These are phyloP conservation scores for Eulemur albifrons DNA, from an alignment of 2,797 vertebrate species.

Conservation along the genomic window DNA sequence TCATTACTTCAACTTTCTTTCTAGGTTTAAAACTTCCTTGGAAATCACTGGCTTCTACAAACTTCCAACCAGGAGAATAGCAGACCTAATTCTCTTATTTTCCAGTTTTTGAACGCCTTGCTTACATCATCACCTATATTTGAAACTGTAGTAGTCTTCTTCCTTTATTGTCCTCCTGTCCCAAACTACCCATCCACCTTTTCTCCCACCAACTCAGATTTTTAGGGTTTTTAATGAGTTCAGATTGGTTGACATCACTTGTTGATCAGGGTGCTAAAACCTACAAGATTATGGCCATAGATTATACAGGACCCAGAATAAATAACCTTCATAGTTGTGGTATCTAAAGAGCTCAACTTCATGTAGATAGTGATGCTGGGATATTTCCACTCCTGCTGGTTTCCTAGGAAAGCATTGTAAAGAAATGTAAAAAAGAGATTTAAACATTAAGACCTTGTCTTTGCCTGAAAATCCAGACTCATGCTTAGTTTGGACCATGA, in stretches of 20 bases:
- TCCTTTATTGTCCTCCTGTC: neutral
- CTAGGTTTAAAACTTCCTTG: neutral
- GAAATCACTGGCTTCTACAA: neutral
- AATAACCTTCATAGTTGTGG: neutral
- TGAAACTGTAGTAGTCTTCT: neutral
- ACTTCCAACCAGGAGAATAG: neutral
- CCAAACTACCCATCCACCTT: neutral
- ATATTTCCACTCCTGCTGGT: neutral
- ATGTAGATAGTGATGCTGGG: neutral
- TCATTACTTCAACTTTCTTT: neutral
- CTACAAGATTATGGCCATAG: neutral
- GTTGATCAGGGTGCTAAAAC: neutral
- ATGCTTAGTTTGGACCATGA: neutral
- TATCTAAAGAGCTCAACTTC: neutral
- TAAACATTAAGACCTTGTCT: neutral
- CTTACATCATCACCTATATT: neutral
- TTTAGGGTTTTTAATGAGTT: constrained; percentile 33
- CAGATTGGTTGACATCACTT: neutral
- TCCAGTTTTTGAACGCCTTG: neutral
- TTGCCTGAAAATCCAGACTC: neutral
- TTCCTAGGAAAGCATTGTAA: constrained; percentile 25
- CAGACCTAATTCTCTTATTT: neutral
- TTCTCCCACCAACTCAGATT: neutral
- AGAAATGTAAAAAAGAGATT: constrained; percentile 4
- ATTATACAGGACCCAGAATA: neutral